These are phyloP conservation scores for Scaptomyza montana DNA, from an alignment of 1,140 invertebrate genomes.

Conservation along the genomic window DNA sequence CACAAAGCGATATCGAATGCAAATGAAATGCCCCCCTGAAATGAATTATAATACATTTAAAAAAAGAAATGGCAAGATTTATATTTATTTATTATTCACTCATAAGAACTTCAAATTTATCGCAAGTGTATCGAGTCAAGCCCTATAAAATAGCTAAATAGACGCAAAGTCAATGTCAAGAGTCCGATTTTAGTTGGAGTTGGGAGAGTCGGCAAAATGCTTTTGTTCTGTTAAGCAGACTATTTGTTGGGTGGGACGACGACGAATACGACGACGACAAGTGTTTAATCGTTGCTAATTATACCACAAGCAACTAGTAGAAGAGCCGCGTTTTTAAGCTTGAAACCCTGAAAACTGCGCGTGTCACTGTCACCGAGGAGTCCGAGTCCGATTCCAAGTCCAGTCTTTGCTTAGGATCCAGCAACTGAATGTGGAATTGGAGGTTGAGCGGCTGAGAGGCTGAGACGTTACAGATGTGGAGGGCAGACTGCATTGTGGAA, in stretches of 20 bases:
- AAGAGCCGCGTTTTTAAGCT: background rate
- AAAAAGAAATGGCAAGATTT: no score
- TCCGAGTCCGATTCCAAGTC: no score
- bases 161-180: slow-evolving; percentile 23
- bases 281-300: slow-evolving; percentile 81
- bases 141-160: slow-evolving; percentile 49
- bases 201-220: slow-evolving; percentile 56
- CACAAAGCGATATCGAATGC: no score
- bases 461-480: background rate
- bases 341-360: slow-evolving; percentile 48
- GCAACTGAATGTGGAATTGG: background rate
- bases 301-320: slow-evolving; percentile 49
- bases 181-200: background rate
- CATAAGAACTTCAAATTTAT: background rate
- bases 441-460: background rate
- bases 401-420: no score
- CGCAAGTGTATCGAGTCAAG: slow-evolving; percentile 7
- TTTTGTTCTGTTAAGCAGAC: slow-evolving; percentile 55
- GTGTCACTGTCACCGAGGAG: slow-evolving; percentile 68
- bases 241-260: slow-evolving; percentile 68
- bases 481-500: slow-evolving; percentile 40
- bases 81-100: no score
- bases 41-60: no score
- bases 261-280: slow-evolving; percentile 44
- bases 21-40: no score